Conservation (phyloP, 2,113 vertebrate species). For the Callipepla squamata region DNA sequence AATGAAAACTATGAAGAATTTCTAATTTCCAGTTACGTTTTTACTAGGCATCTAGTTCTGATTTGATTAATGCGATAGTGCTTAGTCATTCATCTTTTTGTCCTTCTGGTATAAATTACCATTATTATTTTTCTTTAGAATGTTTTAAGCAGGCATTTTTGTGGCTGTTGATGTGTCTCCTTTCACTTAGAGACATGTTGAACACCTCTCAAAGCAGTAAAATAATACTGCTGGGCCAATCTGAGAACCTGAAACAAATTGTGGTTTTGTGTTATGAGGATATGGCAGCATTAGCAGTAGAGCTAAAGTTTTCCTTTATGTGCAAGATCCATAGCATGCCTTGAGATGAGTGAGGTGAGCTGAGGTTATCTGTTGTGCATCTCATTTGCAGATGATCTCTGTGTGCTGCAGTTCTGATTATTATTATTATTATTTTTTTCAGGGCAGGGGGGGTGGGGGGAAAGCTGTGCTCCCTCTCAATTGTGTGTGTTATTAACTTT, state of each 20-base stretch:
- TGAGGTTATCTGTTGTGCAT: background rate
- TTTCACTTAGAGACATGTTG: background rate
- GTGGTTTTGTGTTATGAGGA: background rate
- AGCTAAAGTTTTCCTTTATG: background rate
- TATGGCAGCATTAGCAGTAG: background rate
- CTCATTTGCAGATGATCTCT: background rate
- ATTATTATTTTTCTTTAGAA: background rate
- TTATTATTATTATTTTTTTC: no score
- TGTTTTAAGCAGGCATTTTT: background rate
- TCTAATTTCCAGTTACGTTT: background rate
- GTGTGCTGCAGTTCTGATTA: background rate
- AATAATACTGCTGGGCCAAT: background rate
- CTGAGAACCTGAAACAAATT: background rate
- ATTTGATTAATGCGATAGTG: background rate
- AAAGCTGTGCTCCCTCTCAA: background rate
- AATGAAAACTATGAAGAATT: background rate
- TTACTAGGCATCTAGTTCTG: background rate
- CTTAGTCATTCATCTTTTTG: background rate
- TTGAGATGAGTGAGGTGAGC: background rate
- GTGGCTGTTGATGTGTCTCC: background rate
- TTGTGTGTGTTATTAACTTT: background rate
- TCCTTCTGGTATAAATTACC: background rate
- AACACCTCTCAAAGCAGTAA: background rate
- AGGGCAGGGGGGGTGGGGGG: background rate
- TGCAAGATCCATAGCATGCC: background rate